phyloP scores from a whole-genome alignment of 2,888 invertebrate species.

The Cryptocephalus primarius region DNA sequence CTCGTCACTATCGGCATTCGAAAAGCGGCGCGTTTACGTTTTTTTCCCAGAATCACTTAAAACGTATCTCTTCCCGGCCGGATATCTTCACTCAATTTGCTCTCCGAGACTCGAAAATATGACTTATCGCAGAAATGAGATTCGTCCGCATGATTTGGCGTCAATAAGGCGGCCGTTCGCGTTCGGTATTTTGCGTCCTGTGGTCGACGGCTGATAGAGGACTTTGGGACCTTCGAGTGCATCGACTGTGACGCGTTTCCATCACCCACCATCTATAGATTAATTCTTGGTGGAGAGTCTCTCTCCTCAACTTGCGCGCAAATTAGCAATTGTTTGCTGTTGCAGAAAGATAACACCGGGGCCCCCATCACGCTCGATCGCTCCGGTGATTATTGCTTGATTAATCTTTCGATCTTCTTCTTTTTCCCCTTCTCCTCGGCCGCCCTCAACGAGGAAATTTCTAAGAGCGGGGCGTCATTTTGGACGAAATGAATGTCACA shows the following conservation, averaged over 20 bases:
- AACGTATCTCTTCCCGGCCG: no score
- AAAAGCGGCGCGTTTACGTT: no score
- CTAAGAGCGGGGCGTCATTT: no score
- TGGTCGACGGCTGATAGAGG: not conserved
- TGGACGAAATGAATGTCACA: no score
- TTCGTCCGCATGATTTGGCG: slow-evolving; percentile 6
- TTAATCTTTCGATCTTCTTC: no score
- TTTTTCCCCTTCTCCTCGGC: no score
- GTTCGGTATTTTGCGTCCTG: slow-evolving; percentile 4
- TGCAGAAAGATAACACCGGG: slow-evolving; percentile 30
- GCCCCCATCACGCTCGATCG: slow-evolving; percentile 25
- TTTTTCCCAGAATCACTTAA: no score
- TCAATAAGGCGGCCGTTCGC: slow-evolving; percentile 5
- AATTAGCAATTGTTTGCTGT: slow-evolving; percentile 29
- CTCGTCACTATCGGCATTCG: no score
- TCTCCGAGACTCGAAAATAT: slow-evolving; percentile 1
- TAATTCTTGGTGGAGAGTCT: not conserved
- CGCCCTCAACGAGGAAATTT: no score
- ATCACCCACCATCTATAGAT: not conserved
- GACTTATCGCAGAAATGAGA: slow-evolving; percentile 1
- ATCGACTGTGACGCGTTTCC: not conserved
- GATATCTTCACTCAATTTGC: slow-evolving; percentile 1
- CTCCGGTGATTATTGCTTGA: slow-evolving; percentile 18
- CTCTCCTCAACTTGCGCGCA: slow-evolving; percentile 10
- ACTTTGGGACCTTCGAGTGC: not conserved